Percentiles rank a stretch among this genome's conserved stretches.
These are phyloP conservation scores for Volucella inflata DNA, from an alignment of 2,888 invertebrate genomes.

Conservation along the genomic window DNA sequence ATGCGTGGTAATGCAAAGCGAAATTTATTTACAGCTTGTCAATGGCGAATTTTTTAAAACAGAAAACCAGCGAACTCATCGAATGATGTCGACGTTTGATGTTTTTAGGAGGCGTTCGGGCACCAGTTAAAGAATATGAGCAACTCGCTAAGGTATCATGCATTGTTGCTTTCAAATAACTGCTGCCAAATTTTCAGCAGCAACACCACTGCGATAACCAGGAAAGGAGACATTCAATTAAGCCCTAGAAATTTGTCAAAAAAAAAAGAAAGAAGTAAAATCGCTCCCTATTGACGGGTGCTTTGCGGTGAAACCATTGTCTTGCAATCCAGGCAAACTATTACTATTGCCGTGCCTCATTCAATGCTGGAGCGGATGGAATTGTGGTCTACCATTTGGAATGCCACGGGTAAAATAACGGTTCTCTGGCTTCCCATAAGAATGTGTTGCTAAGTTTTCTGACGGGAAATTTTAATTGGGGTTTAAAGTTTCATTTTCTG, in stretches of 20 bases:
- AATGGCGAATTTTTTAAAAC: constrained; percentile 39
- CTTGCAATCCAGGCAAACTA: constrained; percentile 36
- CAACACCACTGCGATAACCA: too few species aligned
- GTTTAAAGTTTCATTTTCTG: constrained; percentile 63
- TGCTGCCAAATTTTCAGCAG: constrained; percentile 8
- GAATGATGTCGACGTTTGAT: constrained; percentile 54
- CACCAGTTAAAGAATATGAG: not conserved
- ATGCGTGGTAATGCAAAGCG: constrained; percentile 67
- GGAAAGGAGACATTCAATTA: constrained; percentile 52
- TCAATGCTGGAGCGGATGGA: not conserved
- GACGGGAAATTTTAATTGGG: constrained; percentile 70
- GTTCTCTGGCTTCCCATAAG: constrained; percentile 37
- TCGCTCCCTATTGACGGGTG: constrained; percentile 23
- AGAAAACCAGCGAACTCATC: constrained; percentile 40
- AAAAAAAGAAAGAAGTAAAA: not conserved
- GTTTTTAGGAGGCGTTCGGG: constrained; percentile 28
- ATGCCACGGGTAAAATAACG: constrained; percentile 28
- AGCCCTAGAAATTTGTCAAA: constrained; percentile 35
- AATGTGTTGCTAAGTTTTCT: constrained; percentile 45
- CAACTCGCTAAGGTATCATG: not conserved
- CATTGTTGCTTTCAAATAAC: constrained; percentile 25
- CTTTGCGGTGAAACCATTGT: constrained; percentile 12
- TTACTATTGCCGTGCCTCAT: constrained; percentile 1
- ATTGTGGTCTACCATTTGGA: constrained; percentile 26
- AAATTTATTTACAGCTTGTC: constrained; percentile 63